A percentile compares a stretch with the other conserved stretches of the same genome.
Conservation (phyloP, 35 echinoderm and acorn worm species). For the Lytechinus variegatus region DNA sequence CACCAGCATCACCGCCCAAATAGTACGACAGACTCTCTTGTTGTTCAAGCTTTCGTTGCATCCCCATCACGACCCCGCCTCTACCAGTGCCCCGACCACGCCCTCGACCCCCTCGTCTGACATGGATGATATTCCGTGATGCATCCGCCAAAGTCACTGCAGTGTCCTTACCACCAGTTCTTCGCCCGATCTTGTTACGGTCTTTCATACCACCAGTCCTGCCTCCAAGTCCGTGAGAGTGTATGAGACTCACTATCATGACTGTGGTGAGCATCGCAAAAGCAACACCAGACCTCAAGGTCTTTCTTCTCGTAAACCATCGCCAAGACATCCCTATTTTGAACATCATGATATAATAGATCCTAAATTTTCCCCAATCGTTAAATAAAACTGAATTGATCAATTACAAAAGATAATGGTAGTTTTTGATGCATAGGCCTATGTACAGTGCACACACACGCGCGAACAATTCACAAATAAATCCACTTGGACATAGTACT, state of each 20-base stretch:
- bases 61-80: not conserved
- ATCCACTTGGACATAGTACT: not conserved
- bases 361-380: not conserved
- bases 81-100: too few species aligned
- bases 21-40: slow-evolving; percentile 17
- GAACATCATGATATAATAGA: not conserved
- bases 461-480: not conserved
- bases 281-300: not conserved
- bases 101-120: not conserved
- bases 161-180: not conserved
- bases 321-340: not conserved
- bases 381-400: not conserved
- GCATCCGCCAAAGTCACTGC: not conserved
- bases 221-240: not conserved
- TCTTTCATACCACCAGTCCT: not conserved
- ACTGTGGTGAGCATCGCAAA: not conserved
- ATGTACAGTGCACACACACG: not conserved
- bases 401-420: too few species aligned
- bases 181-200: not conserved
- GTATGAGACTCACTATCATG: not conserved
- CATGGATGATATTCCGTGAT: not conserved
- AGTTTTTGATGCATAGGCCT: too few species aligned
- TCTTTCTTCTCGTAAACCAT: not conserved
- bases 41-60: slow-evolving; percentile 18
- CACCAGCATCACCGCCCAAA: not conserved